A percentile compares a stretch with the other conserved stretches of the same genome.
Evolutionary conservation across 2,888 invertebrate species (phyloP).

Genomic region (Schizaphis graminum): DNA sequence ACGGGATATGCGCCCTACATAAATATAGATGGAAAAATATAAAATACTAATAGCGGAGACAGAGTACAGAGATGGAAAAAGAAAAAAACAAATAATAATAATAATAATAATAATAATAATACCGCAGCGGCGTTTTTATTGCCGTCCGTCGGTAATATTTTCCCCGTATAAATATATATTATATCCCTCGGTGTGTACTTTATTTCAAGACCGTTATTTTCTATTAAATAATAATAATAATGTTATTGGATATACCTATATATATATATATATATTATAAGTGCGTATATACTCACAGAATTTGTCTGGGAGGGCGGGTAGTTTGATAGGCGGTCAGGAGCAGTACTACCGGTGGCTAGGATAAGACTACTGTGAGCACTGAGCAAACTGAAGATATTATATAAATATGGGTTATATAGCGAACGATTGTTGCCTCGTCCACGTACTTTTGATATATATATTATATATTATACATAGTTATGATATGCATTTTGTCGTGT

Average conservation of each 20-base stretch:
- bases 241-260: not conserved
- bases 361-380: too few species aligned
- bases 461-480: not conserved
- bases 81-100: constrained; percentile 15
- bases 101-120: not conserved
- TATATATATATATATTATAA: too few species aligned
- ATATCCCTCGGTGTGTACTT: not conserved
- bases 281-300: not conserved
- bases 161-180: constrained; percentile 7
- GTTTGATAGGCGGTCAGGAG: not conserved
- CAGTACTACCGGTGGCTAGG: too few species aligned
- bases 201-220: constrained; percentile 9
- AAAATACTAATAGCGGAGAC: constrained; percentile 28
- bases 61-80: not conserved
- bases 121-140: constrained; percentile 38
- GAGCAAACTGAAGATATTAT: not conserved
- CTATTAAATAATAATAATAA: constrained; percentile 40
- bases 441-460: too few species aligned
- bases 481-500: not conserved
- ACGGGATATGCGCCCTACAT: constrained; percentile 13
- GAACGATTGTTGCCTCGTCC: not conserved
- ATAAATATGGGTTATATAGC: not conserved
- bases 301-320: not conserved
- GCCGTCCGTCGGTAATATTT: constrained; percentile 36
- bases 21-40: constrained; percentile 55